Evolutionary conservation across 1,140 invertebrate genomes (phyloP), one percentile per base, ranked within the genome.

Genomic region (Grapholita molesta): DNA sequence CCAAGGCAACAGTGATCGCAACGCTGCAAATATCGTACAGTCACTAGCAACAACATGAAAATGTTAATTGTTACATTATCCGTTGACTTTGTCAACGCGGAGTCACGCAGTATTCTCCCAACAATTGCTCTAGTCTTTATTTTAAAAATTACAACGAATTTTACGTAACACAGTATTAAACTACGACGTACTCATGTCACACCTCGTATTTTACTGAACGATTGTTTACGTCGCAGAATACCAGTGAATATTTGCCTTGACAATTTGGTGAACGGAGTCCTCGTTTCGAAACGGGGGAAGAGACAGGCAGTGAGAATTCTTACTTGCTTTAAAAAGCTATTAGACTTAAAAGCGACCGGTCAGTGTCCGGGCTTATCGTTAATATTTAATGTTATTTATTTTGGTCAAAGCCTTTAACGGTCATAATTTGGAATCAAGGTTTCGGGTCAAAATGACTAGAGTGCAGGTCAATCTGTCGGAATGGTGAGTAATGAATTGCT

Each of bases 241-340:
- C 42, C 15, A 18, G 38, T 21, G 18, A 42, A 21, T 42, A 42
- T n/a, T 48, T n/a, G 53, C 53, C 53, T 55, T 55, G 53, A 12
- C 23, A 24, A 28, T 7, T 55, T 8, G 24, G 53, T 25, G 53
- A 7, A 21, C 18, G 8, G 53, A 11, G 52, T 12, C 24, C 12
- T 15, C 42, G 55, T 71, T 72, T 61, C 35, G 32, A 66, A 64
- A 61, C 70, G 72, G 71, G 75, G 75, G 75, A 75, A 72, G 55
- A 64, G 48, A 42, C 69, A 71, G 79, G 65, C 72, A 73, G 78
- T 76, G 75, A 82, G 75, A 69, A 73, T 71, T 67, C 61, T 77
- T 70, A 70, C 66, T 77, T 72, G 79, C 83, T 85, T 84, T 71
- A 71, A 70, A 73, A 73, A 73, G 70, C 25, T 30, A 68, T 70